Base-by-base conservation (phyloP, 2,888 invertebrate genomes). In the Acrobasis consociella region DNA sequence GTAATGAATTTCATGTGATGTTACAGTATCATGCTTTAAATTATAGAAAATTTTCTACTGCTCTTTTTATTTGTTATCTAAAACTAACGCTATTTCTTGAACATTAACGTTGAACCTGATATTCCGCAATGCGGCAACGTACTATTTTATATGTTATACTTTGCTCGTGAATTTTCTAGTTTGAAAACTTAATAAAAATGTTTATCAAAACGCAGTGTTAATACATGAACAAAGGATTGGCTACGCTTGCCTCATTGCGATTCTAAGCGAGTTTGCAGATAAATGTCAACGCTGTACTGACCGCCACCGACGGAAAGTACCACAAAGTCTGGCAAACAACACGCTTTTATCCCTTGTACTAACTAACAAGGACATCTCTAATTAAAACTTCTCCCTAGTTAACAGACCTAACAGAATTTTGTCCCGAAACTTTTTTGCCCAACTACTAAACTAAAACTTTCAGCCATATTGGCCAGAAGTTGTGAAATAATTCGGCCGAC, bases 321-420 rank as follows among this genome's bases (percentile, higher is more conserved):
- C n/a, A 66, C 68, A 15, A 63, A 65, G 72, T 68, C 70, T 66
- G 65, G 65, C 69, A 69, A 76, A 72, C 72, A 70, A 74, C 71
- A 38, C 49, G 65, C 63, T 67, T 64, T 67, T 67, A 67, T 71
- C 65, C 65, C 22, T 69, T 64, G 65, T 67, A 62, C 66, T 71
- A 72, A 72, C 75, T 72, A 77, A 75, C 76, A 74, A 75, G 75
- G 78, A 76, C 77, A 76, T 74, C 69, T 76, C 75, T 79, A 82
- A 83, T 83, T 83, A 83, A 82, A 83, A 82, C 76, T 81, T 81
- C 65, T 58, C 60, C 65, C 65, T 70, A 69, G 75, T 77, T 74
- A 68, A 64, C 67, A 55, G 67, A 69, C 64, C 71, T 64, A 66
- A 72, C 69, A 65, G 67, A 72, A 72, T 69, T 72, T 72, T 64